Conservation (phyloP, 53 echinoderm and acorn worm genomes). For the Paelopatides confundens region DNA sequence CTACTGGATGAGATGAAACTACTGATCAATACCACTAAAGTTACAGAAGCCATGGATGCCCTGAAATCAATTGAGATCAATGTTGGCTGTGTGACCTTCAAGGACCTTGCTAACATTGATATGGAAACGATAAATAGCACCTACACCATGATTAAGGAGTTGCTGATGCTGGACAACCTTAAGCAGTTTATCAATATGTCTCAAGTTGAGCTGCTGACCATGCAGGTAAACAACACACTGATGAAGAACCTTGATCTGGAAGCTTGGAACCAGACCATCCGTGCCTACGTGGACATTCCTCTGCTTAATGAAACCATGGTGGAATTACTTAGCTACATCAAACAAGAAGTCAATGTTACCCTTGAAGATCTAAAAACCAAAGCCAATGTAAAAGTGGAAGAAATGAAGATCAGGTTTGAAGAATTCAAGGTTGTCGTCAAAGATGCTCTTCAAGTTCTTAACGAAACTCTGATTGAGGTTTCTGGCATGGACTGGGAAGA, state of each 20-base stretch:
- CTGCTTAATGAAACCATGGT: slow-evolving; percentile 52
- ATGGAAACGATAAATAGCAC: slow-evolving; percentile 34
- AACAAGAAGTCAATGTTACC: slow-evolving; percentile 12
- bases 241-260: slow-evolving; percentile 11
- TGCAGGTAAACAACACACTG: slow-evolving; percentile 13
- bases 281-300: slow-evolving; percentile 54
- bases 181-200: slow-evolving; percentile 46
- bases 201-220: slow-evolving; percentile 12
- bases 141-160: neutral
- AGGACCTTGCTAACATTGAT: slow-evolving; percentile 10
- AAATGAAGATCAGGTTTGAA: slow-evolving; percentile 35
- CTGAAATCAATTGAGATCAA: slow-evolving; percentile 5
- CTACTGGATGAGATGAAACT: slow-evolving; percentile 34
- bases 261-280: slow-evolving; percentile 60
- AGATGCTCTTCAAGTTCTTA: slow-evolving; percentile 1
- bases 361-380: slow-evolving; percentile 8
- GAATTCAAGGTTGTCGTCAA: slow-evolving; percentile 30
- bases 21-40: slow-evolving; percentile 2
- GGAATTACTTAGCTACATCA: slow-evolving; percentile 29
- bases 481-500: slow-evolving; percentile 32
- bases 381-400: slow-evolving; percentile 12
- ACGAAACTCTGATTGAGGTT: slow-evolving; percentile 14
- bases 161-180: slow-evolving; percentile 32
- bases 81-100: slow-evolving; percentile 14
- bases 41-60: neutral